Conservation (phyloP, 2,888 invertebrate species). For the Epistrophella euchroma region DNA sequence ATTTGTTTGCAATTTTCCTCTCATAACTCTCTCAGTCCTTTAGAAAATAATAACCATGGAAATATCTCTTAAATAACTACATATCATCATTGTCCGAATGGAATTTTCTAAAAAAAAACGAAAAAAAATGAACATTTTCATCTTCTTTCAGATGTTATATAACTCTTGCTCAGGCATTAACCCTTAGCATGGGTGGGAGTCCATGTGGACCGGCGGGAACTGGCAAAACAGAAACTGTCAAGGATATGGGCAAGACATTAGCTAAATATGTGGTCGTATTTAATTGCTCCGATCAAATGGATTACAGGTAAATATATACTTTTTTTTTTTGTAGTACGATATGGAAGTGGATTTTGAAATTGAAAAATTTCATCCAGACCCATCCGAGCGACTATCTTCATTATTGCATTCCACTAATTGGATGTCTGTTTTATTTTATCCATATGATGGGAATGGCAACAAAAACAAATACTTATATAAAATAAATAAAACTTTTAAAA, state of each 20-base stretch:
- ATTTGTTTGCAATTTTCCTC: not conserved
- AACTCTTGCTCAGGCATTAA: constrained; percentile 96
- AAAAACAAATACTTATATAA: not conserved
- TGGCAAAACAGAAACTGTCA: constrained; percentile 98
- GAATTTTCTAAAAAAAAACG: constrained; percentile 3
- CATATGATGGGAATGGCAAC: not conserved
- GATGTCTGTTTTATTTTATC: constrained; percentile 44
- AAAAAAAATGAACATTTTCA: not conserved
- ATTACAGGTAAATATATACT: constrained; percentile 88
- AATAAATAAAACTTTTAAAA: constrained; percentile 32
- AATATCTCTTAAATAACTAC: constrained; percentile 27
- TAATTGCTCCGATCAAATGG: constrained; percentile 99
- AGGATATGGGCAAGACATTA: constrained; percentile 98
- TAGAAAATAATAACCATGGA: constrained; percentile 25
- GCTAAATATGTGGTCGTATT: constrained; percentile 98
- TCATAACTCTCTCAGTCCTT: constrained; percentile 17
- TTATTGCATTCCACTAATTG: constrained; percentile 73
- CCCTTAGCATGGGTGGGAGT: constrained; percentile 98
- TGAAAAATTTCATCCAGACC: constrained; percentile 59
- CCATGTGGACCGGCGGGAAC: constrained; percentile 99
- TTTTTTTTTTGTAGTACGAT: not conserved
- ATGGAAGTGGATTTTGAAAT: constrained; percentile 29
- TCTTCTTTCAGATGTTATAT: constrained; percentile 93
- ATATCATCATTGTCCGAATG: constrained; percentile 27
- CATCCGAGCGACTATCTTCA: constrained; percentile 38